These are phyloP conservation scores for Pipistrellus kuhlii DNA, from an alignment of 2,797 vertebrate species.

Conservation along the genomic window DNA sequence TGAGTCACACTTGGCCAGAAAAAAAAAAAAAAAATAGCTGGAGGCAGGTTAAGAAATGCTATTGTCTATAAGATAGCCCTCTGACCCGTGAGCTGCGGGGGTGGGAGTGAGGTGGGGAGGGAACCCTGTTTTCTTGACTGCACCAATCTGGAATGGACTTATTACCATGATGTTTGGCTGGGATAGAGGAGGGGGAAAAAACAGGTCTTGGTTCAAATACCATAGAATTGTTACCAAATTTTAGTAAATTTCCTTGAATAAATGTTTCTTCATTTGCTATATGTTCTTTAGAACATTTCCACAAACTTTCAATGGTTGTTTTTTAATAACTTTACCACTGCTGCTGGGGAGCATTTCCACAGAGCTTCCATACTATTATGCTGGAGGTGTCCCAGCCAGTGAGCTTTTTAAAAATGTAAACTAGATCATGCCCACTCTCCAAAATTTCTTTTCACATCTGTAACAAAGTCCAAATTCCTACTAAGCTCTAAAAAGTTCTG, in stretches of 20 bases:
- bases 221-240: constrained; percentile 1
- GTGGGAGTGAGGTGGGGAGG: accelerated
- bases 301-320: neutral
- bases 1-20: neutral
- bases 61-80: neutral
- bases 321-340: neutral
- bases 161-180: neutral
- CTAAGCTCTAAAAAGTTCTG: neutral
- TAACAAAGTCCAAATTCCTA: neutral
- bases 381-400: neutral
- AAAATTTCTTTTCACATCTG: neutral
- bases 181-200: neutral
- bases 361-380: neutral
- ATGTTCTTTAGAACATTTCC: constrained; percentile 53
- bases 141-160: neutral
- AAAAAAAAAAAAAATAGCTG: neutral
- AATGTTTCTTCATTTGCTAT: constrained; percentile 13
- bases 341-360: neutral
- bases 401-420: constrained; percentile 32
- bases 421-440: constrained; percentile 2
- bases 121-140: neutral
- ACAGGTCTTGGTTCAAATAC: neutral
- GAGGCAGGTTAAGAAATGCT: neutral
- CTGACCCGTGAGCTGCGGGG: neutral
- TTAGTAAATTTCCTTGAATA: constrained; percentile 48